Conservation (phyloP, 2,113 vertebrate species). For the Lepus timidus region DNA sequence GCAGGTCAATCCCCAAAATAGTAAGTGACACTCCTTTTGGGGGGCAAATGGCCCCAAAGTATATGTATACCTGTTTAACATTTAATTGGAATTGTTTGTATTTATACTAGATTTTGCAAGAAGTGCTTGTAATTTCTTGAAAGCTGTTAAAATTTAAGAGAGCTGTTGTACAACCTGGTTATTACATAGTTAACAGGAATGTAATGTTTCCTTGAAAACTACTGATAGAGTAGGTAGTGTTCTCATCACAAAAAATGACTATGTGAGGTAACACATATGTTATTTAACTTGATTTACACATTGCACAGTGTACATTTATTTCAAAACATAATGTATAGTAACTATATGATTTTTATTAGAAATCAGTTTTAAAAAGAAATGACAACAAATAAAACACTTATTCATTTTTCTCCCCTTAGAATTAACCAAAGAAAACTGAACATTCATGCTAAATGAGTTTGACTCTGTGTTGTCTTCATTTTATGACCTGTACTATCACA, state of each 20-base stretch:
- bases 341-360: neutral
- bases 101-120: neutral
- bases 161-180: neutral
- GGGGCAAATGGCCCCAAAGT: neutral
- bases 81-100: constrained; percentile 20
- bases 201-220: neutral
- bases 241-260: neutral
- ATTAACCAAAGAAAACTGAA: constrained; percentile 25
- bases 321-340: neutral
- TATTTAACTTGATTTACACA: neutral
- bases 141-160: neutral
- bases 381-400: neutral
- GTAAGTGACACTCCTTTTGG: constrained; percentile 83
- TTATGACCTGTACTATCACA: neutral
- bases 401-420: constrained; percentile 18
- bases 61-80: neutral
- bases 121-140: neutral
- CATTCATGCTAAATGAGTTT: neutral
- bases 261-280: neutral
- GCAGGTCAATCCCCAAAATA: constrained; percentile 88
- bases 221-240: neutral
- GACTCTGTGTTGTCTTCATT: constrained; percentile 17
- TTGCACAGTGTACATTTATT: neutral
- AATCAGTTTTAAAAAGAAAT: neutral
- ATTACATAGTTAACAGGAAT: neutral